Evolutionary conservation across 2,888 invertebrate genomes (phyloP), one percentile per base, ranked within the genome.

Genomic region (Bellardia bayeri): DNA sequence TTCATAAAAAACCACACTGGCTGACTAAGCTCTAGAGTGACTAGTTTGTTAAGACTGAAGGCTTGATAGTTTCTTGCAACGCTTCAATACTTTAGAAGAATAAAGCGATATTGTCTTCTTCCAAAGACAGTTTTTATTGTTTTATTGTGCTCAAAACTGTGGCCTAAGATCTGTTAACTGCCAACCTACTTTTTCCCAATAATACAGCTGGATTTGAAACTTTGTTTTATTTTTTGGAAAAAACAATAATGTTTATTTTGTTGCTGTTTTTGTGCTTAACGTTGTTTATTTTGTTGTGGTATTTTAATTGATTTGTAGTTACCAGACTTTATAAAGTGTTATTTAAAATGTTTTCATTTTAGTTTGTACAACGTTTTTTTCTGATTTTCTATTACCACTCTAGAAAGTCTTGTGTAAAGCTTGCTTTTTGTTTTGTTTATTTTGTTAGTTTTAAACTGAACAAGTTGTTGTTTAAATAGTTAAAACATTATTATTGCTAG

Each of bases 291-390:
- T 69, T 66, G 30, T 79, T 83, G 63, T 85, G 88, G 83, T 85
- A 88, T 87, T 88, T 88, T 88, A 89, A 88, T 89, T 89, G 89
- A 89, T 88, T 89, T 89, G 89, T 89, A 85, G 85, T 84, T 88
- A 83, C 79, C 81, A 81, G 88, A 88, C 82, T 72, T 82, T 86
- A 72, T 80, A 81, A 81, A 87, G 85, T 85, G 78, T 88, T 85
- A 74, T 82, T 75, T 76, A n/a, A 88, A 88, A 88, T 85, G 88
- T 88, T 88, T 85, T 64, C 37, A 23, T 64, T 68, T 82, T 42
- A 69, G 68, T 76, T 51, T 30, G 8, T 42, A 64, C 69, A 69
- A 63, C 42, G 58, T 76, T 64, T 23, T 37, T 58, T 40, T 49
- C 56, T 5, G 23, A 42, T 42, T 78, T 51, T 64, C 13, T 42